These are phyloP conservation scores for Empis livida DNA, from an alignment of 2,888 invertebrate genomes.

Conservation along the genomic window DNA sequence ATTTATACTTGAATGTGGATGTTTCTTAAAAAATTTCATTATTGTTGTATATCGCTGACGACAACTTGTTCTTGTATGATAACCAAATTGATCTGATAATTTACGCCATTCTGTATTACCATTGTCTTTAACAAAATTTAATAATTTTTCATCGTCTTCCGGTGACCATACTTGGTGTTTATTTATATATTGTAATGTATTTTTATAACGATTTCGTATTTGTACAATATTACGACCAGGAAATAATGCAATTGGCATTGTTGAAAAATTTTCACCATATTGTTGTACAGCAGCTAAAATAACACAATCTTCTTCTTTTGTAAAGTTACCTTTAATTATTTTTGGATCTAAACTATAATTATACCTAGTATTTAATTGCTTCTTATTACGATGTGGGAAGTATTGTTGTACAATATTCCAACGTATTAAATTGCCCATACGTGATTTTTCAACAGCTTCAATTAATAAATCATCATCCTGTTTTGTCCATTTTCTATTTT, in stretches of 20 bases:
- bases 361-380: conserved; percentile 51
- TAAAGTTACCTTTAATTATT: conserved; percentile 38
- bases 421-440: conserved; percentile 52
- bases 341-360: conserved; percentile 25
- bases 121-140: conserved; percentile 39
- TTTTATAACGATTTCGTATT: conserved; percentile 45
- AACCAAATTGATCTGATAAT: conserved; percentile 40
- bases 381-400: conserved; percentile 48
- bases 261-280: conserved; percentile 46
- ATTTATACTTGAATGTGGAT: conserved; percentile 32
- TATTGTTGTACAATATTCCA: conserved; percentile 57
- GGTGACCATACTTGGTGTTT: conserved; percentile 44
- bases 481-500: conserved; percentile 44
- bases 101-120: conserved; percentile 40
- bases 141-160: conserved; percentile 46
- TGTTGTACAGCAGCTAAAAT: conserved; percentile 47
- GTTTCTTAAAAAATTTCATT: conserved; percentile 38
- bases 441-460: conserved; percentile 47
- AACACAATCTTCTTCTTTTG: conserved; percentile 51
- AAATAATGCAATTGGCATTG: conserved; percentile 43
- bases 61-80: conserved; percentile 44
- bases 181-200: conserved; percentile 33
- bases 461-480: conserved; percentile 55
- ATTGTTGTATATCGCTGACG: conserved; percentile 46
- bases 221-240: conserved; percentile 49